A percentile compares a stretch with the other conserved stretches of the same genome.
These are phyloP conservation scores for Andrena bucephala DNA, from an alignment of 2,888 invertebrate species.

Conservation along the genomic window DNA sequence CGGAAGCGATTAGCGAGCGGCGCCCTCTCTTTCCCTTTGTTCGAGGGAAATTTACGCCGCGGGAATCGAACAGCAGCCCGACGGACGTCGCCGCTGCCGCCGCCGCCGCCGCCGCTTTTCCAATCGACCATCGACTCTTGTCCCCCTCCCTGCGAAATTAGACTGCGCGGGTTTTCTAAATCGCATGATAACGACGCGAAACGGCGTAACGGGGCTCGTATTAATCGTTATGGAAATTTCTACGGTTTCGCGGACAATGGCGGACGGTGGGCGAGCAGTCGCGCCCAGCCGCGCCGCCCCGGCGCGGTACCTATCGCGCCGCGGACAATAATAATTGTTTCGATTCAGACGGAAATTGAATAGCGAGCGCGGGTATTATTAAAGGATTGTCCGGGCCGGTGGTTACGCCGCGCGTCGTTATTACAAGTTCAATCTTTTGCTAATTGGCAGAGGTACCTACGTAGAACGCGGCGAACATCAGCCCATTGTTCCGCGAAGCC, in stretches of 20 bases:
- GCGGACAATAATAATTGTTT: slow-evolving; percentile 68
- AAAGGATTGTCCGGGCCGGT: slow-evolving; percentile 36
- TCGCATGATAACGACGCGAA: slow-evolving; percentile 6
- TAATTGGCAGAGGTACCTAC: slow-evolving; percentile 36
- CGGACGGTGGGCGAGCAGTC: neutral
- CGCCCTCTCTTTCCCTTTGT: slow-evolving; percentile 8
- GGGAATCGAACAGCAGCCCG: neutral
- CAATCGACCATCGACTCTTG: neutral
- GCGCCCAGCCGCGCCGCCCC: neutral
- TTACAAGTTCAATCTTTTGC: slow-evolving; percentile 47
- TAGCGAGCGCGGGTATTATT: slow-evolving; percentile 48
- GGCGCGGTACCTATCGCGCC: slow-evolving; percentile 28
- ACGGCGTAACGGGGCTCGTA: slow-evolving; percentile 33
- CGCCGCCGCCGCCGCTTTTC: too few relatives aligned
- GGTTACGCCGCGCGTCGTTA: slow-evolving; percentile 21
- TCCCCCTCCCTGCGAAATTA: slow-evolving; percentile 14
- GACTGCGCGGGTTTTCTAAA: slow-evolving; percentile 17
- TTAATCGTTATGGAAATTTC: slow-evolving; percentile 68
- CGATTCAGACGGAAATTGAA: slow-evolving; percentile 68
- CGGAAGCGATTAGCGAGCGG: slow-evolving; percentile 50
- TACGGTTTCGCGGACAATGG: slow-evolving; percentile 35
- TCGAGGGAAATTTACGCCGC: slow-evolving; percentile 18
- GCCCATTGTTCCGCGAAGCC: neutral
- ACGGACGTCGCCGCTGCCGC: neutral
- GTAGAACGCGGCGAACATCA: neutral